Percentiles rank a stretch among this genome's conserved stretches.
These are phyloP conservation scores for Cavia porcellus DNA, from an alignment of 2,113 vertebrate species.

Conservation along the genomic window DNA sequence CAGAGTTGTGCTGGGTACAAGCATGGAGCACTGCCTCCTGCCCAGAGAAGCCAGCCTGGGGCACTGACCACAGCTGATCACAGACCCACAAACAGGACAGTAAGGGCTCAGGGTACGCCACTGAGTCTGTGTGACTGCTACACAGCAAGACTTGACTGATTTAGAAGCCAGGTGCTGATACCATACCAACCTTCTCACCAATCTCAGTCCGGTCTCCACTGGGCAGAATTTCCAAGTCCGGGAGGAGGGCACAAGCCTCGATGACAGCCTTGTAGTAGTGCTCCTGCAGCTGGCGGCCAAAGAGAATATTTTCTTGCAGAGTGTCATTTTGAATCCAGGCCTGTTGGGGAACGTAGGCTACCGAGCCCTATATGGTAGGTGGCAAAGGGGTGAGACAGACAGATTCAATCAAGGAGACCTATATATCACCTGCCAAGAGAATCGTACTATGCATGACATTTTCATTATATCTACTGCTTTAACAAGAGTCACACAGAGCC, in stretches of 20 bases:
- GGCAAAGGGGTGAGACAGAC: background rate
- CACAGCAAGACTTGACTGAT: accelerated
- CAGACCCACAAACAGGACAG: background rate
- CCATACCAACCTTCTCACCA: conserved; percentile 94
- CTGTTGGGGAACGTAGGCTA: conserved; percentile 97
- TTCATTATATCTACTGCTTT: background rate
- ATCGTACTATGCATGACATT: background rate
- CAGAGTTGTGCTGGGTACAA: background rate
- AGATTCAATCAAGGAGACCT: background rate
- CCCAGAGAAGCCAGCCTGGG: background rate
- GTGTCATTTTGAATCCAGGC: conserved; percentile 98
- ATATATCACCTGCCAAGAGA: no score
- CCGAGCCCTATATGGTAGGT: conserved; percentile 89
- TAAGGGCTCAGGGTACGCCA: background rate
- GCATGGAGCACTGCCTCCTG: accelerated
- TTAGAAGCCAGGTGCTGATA: background rate
- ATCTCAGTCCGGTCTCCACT: conserved; percentile 95
- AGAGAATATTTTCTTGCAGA: conserved; percentile 94
- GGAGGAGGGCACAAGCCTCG: conserved; percentile 94
- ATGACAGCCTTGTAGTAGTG: conserved; percentile 91
- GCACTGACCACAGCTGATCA: background rate
- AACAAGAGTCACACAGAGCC: background rate
- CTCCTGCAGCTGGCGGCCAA: conserved; percentile 91
- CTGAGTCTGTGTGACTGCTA: background rate
- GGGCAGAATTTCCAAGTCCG: conserved; percentile 95